phyloP scores from a whole-genome alignment of 1,140 invertebrate species.

The Tribolium madens region DNA sequence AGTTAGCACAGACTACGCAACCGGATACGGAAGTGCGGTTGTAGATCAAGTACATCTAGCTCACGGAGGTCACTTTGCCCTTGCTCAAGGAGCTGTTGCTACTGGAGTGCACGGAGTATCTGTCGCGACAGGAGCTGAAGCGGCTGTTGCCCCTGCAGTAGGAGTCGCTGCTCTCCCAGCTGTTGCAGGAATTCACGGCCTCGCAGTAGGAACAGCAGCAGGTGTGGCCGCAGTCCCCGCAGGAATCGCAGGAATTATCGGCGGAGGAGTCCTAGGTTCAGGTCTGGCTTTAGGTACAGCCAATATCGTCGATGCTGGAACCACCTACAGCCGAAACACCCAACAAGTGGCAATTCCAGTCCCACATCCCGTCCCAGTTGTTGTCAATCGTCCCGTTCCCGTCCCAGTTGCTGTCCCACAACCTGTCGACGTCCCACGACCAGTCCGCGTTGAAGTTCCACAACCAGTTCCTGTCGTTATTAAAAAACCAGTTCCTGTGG shows the following conservation, averaged over 20 bases:
- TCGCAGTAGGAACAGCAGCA: not conserved
- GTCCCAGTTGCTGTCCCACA: slow-evolving; percentile 60
- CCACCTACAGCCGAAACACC: slow-evolving; percentile 53
- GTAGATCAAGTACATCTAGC: not conserved
- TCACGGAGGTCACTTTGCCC: not conserved
- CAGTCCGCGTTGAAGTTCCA: slow-evolving; percentile 61
- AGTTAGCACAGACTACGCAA: slow-evolving; percentile 41
- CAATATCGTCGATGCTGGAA: slow-evolving; percentile 45
- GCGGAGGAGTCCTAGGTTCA: not conserved
- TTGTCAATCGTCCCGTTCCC: slow-evolving; percentile 54
- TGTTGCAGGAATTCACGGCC: not conserved
- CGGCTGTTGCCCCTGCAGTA: not conserved
- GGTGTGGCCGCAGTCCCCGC: not conserved
- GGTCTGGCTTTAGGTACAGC: not conserved
- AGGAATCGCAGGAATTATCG: not conserved
- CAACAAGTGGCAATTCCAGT: slow-evolving; percentile 62
- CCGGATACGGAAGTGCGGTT: slow-evolving; percentile 48
- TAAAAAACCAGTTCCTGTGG: slow-evolving; percentile 56
- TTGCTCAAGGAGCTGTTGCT: not conserved
- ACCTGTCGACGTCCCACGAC: slow-evolving; percentile 62
- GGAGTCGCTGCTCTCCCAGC: not conserved
- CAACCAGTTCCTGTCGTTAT: slow-evolving; percentile 58
- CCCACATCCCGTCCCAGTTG: slow-evolving; percentile 61
- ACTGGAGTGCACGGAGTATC: not conserved
- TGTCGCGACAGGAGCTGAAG: slow-evolving; percentile 22